Base-by-base conservation (phyloP, 2,888 invertebrate genomes). In the Endomychus coccineus region DNA sequence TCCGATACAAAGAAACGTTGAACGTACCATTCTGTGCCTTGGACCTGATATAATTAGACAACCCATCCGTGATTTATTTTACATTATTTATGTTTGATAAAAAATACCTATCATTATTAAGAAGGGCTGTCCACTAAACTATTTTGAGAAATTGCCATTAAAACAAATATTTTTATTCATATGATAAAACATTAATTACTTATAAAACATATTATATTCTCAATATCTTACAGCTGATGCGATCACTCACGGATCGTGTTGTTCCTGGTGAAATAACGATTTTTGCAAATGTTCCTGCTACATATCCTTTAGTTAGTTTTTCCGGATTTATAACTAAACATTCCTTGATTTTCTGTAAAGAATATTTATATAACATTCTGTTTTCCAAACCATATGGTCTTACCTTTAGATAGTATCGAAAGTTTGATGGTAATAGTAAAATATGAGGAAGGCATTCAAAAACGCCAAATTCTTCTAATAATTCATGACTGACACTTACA, bases 251-350 rank as follows among this genome's bases (percentile, higher is more conserved):
- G 35, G 52, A 52, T 23, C 53, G 51, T 13, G 55, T 33, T 10
- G 14, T 16, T 22, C 58, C 59, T 34, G 63, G 68, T 35, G 64
- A 57, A 11, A 89, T 61, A 35, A 76, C 69, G 1, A 89, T 60
- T 15, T 81, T 73, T 0, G 82, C 81, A 67, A 81, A 92, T 0
- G 83, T 83, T 27, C 89, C 89, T 3, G 83, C 84, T 15, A 73
- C 75, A 7, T 71, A 65, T 16, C 82, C 83, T 61, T 88, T 89
- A 0, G 80, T 71, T 34, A 92, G 60, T 40, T 81, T 77, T 49
- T 89, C 91, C 0, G 94, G 91, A 69, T 95, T 95, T 12, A 94
- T 69, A 7, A 86, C 81, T 16, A 89, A 68, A 51, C 84, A 84
- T 1, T 80, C 83, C 50, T 80, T 75, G 12, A 89, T 74, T 49